Conservation (phyloP, 1,140 invertebrate species). For the Temnothorax curvispinosus region DNA sequence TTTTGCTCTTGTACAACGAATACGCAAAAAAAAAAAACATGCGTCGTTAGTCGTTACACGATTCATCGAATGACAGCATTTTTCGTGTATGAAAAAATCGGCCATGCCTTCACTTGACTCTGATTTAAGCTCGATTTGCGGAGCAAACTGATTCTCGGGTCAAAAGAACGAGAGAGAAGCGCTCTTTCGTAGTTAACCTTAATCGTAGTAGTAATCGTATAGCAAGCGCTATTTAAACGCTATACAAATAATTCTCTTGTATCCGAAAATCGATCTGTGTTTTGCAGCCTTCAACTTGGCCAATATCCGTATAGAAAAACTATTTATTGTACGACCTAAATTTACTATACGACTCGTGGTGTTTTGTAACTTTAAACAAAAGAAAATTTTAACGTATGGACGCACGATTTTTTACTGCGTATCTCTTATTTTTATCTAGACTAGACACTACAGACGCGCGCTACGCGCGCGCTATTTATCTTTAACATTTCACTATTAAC, state of each 20-base stretch:
- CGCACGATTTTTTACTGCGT: too few relatives aligned
- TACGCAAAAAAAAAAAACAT: background rate
- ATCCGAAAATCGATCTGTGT: constrained; percentile 1
- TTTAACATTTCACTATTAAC: too few relatives aligned
- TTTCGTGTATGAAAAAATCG: constrained; percentile 29
- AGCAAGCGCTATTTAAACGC: background rate
- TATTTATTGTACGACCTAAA: background rate
- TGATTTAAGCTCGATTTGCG: constrained; percentile 65
- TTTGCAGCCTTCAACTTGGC: background rate
- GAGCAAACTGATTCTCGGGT: constrained; percentile 40
- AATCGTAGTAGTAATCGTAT: constrained; percentile 54
- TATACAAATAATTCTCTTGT: constrained; percentile 41
- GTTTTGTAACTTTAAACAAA: background rate
- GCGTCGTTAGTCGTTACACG: background rate
- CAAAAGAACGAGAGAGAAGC: constrained; percentile 17
- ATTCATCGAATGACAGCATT: constrained; percentile 2
- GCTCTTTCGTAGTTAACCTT: constrained; percentile 51
- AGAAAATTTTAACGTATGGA: too few relatives aligned
- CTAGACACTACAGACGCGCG: too few relatives aligned
- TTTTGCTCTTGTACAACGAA: background rate
- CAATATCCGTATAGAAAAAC: background rate
- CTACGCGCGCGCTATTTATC: too few relatives aligned
- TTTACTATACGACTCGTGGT: background rate
- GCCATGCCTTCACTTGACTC: constrained; percentile 53
- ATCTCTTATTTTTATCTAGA: too few relatives aligned